A percentile compares a stretch with the other conserved stretches of the same genome.
Evolutionary conservation across 2,113 vertebrate species (phyloP).

Genomic region (Polypterus senegalus): DNA sequence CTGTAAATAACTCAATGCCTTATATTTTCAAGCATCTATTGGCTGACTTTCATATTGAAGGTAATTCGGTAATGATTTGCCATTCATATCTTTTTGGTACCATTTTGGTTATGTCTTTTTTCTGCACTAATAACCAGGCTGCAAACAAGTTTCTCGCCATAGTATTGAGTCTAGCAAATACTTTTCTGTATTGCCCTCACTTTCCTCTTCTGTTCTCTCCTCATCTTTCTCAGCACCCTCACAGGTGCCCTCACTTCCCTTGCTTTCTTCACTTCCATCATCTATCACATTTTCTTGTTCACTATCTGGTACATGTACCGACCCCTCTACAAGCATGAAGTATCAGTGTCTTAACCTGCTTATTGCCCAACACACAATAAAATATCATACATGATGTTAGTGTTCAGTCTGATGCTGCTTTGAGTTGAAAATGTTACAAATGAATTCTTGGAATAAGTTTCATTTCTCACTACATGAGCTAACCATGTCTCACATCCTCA

Average conservation of each 20-base stretch:
- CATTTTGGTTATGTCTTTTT: slow-evolving; percentile 12
- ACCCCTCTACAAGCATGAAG: slow-evolving; percentile 4
- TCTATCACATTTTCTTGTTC: neutral
- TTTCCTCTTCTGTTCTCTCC: slow-evolving; percentile 11
- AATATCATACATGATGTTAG: too few species aligned
- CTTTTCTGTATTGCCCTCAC: slow-evolving; percentile 12
- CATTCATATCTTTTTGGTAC: slow-evolving; percentile 8
- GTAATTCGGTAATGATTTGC: slow-evolving; percentile 18
- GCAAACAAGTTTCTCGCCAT: slow-evolving; percentile 11
- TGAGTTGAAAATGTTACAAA: too few species aligned
- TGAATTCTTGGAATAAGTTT: too few species aligned
- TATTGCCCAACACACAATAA: too few species aligned
- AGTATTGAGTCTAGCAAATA: slow-evolving; percentile 9
- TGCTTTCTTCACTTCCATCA: slow-evolving; percentile 5
- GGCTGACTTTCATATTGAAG: slow-evolving; percentile 15
- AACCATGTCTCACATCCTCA: too few species aligned
- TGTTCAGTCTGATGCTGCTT: too few species aligned
- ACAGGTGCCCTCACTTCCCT: slow-evolving; percentile 5
- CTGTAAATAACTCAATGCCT: slow-evolving; percentile 15
- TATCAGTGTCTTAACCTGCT: too few species aligned
- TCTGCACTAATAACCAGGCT: slow-evolving; percentile 7
- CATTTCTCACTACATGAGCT: too few species aligned
- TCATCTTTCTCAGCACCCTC: slow-evolving; percentile 7
- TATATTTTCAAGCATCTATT: slow-evolving; percentile 13
- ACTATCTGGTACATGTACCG: slow-evolving; percentile 2